A percentile compares a stretch with the other conserved stretches of the same genome.
Conservation (phyloP, 2,113 vertebrate genomes). For the Acanthisitta chloris region DNA sequence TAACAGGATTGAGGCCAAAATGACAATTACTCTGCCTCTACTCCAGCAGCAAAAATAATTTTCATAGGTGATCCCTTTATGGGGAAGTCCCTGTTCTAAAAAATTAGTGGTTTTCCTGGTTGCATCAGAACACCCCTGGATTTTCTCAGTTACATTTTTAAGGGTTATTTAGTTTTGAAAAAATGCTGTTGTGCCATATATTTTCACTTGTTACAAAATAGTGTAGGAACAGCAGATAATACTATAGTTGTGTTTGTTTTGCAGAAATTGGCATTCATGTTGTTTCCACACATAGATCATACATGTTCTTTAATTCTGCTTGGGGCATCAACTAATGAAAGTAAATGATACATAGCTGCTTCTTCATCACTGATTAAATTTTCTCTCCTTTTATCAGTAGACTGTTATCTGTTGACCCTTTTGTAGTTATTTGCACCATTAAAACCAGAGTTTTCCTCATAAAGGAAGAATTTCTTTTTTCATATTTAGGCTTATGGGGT, state of each 20-base stretch:
- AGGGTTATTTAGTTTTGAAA: background rate
- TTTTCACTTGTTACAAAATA: background rate
- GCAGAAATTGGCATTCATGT: background rate
- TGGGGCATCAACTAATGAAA: background rate
- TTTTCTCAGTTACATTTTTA: background rate
- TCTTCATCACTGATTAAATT: background rate
- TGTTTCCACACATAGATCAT: background rate
- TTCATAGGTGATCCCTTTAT: background rate
- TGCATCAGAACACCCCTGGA: background rate
- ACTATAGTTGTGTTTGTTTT: background rate
- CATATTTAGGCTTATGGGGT: background rate
- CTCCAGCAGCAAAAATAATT: background rate
- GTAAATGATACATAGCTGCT: background rate
- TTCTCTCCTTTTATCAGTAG: background rate
- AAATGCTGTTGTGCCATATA: background rate
- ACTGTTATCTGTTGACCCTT: background rate
- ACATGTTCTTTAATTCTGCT: background rate
- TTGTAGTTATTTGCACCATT: background rate
- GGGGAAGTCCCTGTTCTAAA: background rate
- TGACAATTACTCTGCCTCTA: background rate
- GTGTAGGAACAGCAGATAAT: background rate
- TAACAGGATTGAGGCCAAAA: background rate
- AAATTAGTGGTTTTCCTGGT: background rate
- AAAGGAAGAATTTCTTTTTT: background rate
- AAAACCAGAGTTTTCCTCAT: background rate